Base-by-base conservation (phyloP, 1,140 invertebrate genomes). In the Whitmania pigra region DNA sequence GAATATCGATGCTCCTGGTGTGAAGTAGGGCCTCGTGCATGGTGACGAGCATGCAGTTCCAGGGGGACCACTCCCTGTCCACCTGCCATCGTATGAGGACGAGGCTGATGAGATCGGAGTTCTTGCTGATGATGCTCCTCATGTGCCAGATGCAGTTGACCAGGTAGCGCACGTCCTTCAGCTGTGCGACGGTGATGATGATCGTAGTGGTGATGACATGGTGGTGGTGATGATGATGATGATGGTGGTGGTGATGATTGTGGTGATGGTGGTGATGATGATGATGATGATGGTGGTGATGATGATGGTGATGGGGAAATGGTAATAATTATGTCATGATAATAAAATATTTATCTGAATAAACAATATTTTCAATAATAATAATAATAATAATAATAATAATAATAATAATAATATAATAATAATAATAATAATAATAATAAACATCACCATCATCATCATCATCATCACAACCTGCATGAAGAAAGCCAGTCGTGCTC, bases 71-170 rank as follows among this genome's bases (percentile, higher is more conserved):
- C 27, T 55, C 11, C 27, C 15, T 15, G 31, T 18, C 43, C 18
- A 53, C n/a, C 20, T 74, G 40, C 71, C 73, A 57, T 25, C 69
- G 13, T 57, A 55, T 31, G 55, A 74, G 55, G 53, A 74, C 31
- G 66, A 74, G n/a, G 68, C 43, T 63, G 69, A 78, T 75, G 27
- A 77, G 72, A 73, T 82, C 73, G 29, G 75, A 72, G 55, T 75
- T 75, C 53, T 78, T 77, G 71, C 78, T 79, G 13, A 82, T 57
- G 27, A 77, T 76, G 43, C 78, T 79, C 73, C 80, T 77, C 27
- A 74, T 75, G 69, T 78, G 75, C 81, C 81, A 82, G 31, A 82
- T 78, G 53, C 77, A 77, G 67, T 81, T 78, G 6, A 80, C 76
- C 17, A 82, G 73, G 55, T 80, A 76, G 67, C 76, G 75, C 31